phyloP scores from a whole-genome alignment of 2,797 vertebrate genomes.

The Gymnocypris eckloni region DNA sequence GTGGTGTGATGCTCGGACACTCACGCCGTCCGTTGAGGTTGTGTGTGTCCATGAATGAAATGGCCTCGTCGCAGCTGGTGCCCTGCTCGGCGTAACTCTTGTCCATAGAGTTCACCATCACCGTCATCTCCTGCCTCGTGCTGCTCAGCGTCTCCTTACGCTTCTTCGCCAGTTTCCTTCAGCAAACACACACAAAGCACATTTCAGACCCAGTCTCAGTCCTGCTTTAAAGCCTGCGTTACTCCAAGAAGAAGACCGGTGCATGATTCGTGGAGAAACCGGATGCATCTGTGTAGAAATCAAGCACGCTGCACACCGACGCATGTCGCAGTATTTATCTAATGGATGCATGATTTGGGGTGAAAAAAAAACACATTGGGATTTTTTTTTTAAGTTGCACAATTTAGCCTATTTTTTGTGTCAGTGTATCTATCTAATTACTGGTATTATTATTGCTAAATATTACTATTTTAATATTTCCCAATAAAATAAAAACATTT shows the following conservation, averaged over 20 bases:
- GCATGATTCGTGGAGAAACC: neutral
- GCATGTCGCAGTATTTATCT: neutral
- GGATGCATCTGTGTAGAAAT: neutral
- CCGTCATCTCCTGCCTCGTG: slow-evolving; percentile 96
- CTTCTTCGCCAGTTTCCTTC: slow-evolving; percentile 95
- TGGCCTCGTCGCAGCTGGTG: slow-evolving; percentile 89
- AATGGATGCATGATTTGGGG: no score
- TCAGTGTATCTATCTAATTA: neutral
- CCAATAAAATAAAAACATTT: neutral
- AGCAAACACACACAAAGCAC: slow-evolving; percentile 55
- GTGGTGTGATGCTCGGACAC: slow-evolving; percentile 53
- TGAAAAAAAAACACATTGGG: neutral
- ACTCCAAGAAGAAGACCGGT: neutral
- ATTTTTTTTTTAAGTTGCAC: neutral
- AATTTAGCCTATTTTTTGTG: neutral
- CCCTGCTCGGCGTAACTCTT: slow-evolving; percentile 91
- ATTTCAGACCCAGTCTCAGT: slow-evolving; percentile 19
- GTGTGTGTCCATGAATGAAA: slow-evolving; percentile 94
- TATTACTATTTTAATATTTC: neutral
- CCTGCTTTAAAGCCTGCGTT: neutral
- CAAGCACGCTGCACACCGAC: neutral
- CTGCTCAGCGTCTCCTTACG: slow-evolving; percentile 94
- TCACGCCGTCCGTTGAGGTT: slow-evolving; percentile 91
- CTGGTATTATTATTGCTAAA: neutral
- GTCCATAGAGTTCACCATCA: slow-evolving; percentile 97